Percentiles rank a stretch among this genome's conserved stretches.
Evolutionary conservation across 1,140 invertebrate species (phyloP).

Genomic region (Macrosteles quadrilineatus): DNA sequence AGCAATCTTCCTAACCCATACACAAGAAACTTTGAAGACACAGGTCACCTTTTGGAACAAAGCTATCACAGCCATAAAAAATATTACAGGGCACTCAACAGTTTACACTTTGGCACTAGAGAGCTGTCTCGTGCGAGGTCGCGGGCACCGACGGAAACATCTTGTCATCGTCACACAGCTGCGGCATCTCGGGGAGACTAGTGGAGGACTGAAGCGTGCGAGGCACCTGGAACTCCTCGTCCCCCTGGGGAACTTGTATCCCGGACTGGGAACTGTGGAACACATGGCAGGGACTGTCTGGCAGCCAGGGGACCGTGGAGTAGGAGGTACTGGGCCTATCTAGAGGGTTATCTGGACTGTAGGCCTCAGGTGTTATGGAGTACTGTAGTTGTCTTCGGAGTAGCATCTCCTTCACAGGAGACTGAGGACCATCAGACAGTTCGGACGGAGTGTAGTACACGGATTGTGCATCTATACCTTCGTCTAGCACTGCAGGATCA

Average conservation of each 20-base stretch:
- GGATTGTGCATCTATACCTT: conserved; percentile 51
- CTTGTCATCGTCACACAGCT: background rate
- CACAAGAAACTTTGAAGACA: conserved; percentile 10
- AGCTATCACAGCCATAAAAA: conserved; percentile 15
- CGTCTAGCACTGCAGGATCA: conserved; percentile 57
- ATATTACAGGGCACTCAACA: background rate
- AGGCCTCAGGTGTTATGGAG: background rate
- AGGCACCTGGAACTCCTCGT: conserved; percentile 15
- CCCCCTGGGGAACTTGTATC: background rate
- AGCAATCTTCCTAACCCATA: conserved; percentile 27
- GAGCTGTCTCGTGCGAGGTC: background rate
- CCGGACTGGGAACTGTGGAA: conserved; percentile 28
- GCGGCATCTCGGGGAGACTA: conserved; percentile 21
- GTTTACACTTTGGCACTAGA: conserved; percentile 12
- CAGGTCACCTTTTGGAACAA: conserved; percentile 14
- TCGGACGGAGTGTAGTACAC: conserved; percentile 82
- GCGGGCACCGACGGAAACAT: background rate
- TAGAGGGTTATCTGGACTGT: background rate
- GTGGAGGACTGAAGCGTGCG: conserved; percentile 26
- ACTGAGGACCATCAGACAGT: conserved; percentile 45
- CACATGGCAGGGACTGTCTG: conserved; percentile 34
- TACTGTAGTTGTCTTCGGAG: background rate
- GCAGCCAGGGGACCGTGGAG: background rate
- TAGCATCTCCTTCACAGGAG: conserved; percentile 26
- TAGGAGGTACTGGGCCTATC: background rate